phyloP scores from a whole-genome alignment of 1,140 invertebrate genomes.

The Anastatus disparis region DNA sequence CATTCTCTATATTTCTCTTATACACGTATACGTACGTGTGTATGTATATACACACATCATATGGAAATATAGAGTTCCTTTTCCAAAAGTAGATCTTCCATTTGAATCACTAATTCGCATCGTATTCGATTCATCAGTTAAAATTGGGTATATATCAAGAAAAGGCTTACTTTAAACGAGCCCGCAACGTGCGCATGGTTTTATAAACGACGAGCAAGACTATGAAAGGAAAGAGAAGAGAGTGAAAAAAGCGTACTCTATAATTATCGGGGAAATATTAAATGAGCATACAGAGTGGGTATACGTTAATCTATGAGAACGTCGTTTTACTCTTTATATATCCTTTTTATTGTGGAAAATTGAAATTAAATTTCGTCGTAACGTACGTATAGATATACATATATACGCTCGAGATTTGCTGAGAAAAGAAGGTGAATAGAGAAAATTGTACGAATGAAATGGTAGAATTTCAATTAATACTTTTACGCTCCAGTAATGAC shows the following conservation, averaged over 20 bases:
- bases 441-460: neutral
- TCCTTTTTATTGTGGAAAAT: neutral
- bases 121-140: neutral
- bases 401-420: neutral
- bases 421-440: neutral
- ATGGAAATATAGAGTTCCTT: no score
- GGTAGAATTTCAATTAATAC: constrained; percentile 26
- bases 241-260: neutral
- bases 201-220: no score
- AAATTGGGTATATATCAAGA: neutral
- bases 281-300: neutral
- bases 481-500: constrained; percentile 1
- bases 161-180: no score
- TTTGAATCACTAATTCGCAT: neutral
- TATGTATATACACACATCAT: neutral
- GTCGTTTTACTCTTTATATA: neutral
- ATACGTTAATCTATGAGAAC: neutral
- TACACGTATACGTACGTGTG: neutral
- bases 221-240: neutral
- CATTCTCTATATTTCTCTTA: constrained; percentile 42
- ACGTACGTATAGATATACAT: no score
- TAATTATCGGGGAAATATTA: constrained; percentile 26
- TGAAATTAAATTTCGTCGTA: constrained; percentile 29
- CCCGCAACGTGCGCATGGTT: neutral
- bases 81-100: no score